Conservation (phyloP, 2,797 vertebrate species). For the Sebastes kiyomatsui region DNA sequence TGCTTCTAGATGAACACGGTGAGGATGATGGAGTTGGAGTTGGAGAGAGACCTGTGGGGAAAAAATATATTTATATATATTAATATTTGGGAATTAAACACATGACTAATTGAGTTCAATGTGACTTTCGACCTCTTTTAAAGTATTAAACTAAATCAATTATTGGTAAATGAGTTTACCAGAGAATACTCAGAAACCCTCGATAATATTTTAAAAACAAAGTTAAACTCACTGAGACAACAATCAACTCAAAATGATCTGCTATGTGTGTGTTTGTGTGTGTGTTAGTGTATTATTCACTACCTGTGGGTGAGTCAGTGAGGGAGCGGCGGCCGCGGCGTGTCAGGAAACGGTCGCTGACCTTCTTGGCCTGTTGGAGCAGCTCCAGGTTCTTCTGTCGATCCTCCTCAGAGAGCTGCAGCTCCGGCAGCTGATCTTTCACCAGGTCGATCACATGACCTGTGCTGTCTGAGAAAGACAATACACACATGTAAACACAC, state of each 20-base stretch:
- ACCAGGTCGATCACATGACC: conserved; percentile 94
- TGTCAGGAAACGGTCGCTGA: conserved; percentile 92
- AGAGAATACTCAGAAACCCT: not conserved
- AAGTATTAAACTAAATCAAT: not conserved
- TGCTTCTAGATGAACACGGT: conserved; percentile 83
- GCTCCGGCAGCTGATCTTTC: conserved; percentile 91
- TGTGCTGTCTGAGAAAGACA: conserved; percentile 81
- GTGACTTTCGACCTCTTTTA: not conserved
- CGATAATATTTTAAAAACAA: not conserved
- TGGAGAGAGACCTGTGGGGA: conserved; percentile 80
- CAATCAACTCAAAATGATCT: not conserved
- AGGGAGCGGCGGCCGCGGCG: conserved; percentile 93
- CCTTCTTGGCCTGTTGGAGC: conserved; percentile 95
- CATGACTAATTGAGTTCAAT: not conserved
- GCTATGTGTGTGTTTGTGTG: not conserved
- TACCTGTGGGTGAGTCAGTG: conserved; percentile 88
- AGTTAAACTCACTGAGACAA: not conserved
- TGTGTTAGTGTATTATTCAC: not conserved
- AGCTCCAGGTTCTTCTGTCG: conserved; percentile 95
- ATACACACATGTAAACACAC: not conserved
- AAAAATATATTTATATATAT: not conserved
- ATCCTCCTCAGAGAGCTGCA: conserved; percentile 93
- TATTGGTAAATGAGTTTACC: not conserved
- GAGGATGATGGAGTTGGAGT: conserved; percentile 85
- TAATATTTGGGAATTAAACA: not conserved